Percentiles rank a stretch among this genome's conserved stretches.
phyloP scores from a whole-genome alignment of 2,888 invertebrate species.

The Drosophila nigritarsus region DNA sequence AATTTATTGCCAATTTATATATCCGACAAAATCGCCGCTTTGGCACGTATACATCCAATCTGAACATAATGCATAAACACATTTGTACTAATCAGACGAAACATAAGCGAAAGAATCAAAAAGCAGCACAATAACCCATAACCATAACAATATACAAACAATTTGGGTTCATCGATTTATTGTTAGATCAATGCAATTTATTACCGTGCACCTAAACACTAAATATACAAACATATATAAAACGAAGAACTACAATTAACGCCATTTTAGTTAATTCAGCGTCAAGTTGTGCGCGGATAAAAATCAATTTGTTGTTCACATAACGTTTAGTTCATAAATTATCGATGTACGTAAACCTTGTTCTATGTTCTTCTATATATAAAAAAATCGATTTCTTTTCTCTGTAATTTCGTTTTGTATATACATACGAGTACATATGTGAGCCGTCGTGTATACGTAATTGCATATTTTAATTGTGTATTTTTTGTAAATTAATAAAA shows the following conservation, averaged over 20 bases:
- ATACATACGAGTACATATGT: conserved; percentile 70
- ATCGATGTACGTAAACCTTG: conserved; percentile 48
- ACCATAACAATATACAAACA: conserved; percentile 37
- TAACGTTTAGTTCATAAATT: conserved; percentile 46
- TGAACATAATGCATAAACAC: conserved; percentile 17
- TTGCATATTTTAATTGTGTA: conserved; percentile 76
- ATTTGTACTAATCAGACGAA: conserved; percentile 46
- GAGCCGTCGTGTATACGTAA: conserved; percentile 67
- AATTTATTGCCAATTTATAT: conserved; percentile 77
- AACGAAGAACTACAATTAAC: conserved; percentile 23
- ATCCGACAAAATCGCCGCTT: conserved; percentile 27
- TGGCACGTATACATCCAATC: conserved; percentile 14
- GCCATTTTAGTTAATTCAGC: conserved; percentile 37
- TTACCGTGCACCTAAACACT: conserved; percentile 68
- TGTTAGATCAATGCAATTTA: conserved; percentile 75
- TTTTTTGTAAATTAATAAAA: conserved; percentile 79
- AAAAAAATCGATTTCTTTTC: conserved; percentile 17
- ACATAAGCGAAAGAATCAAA: conserved; percentile 18
- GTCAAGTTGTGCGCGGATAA: conserved; percentile 4
- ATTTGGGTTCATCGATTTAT: conserved; percentile 54
- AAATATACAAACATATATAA: conserved; percentile 18
- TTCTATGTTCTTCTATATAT: conserved; percentile 44
- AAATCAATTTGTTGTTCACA: conserved; percentile 46
- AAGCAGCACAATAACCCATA: conserved; percentile 37
- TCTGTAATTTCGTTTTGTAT: conserved; percentile 71